These are phyloP conservation scores for Echeneis naucrates DNA, from an alignment of 2,797 vertebrate species.

Conservation along the genomic window DNA sequence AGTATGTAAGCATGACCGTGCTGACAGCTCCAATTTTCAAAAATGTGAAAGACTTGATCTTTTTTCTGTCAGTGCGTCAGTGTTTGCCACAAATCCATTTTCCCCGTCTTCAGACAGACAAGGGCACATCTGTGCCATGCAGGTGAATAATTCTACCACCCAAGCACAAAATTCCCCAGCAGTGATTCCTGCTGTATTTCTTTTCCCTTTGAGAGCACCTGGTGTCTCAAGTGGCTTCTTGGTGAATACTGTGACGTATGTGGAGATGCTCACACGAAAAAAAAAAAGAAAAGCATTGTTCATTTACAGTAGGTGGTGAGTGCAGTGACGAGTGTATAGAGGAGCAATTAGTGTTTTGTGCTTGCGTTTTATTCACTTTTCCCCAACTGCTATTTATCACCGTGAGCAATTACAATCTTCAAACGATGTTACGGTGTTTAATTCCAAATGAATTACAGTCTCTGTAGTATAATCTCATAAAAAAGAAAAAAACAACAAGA, in stretches of 20 bases:
- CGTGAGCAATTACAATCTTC: constrained; percentile 38
- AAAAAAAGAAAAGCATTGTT: not conserved
- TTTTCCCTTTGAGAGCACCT: constrained; percentile 11
- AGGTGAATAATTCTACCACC: not conserved
- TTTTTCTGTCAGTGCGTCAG: not conserved
- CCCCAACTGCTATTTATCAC: constrained; percentile 35
- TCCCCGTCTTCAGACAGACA: constrained; percentile 8
- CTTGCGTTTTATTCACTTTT: constrained; percentile 34
- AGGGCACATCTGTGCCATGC: constrained; percentile 10
- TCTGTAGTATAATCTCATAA: constrained; percentile 16
- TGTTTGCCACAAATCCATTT: constrained; percentile 6
- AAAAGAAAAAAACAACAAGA: not conserved
- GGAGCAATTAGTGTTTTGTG: constrained; percentile 41
- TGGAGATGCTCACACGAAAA: constrained; percentile 6
- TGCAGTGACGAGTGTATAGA: constrained; percentile 5
- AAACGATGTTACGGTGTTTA: constrained; percentile 22
- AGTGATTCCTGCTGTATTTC: constrained; percentile 1
- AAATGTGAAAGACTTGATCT: constrained; percentile 7
- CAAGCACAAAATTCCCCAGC: not conserved
- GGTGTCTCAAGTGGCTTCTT: constrained; percentile 8
- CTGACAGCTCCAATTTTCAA: constrained; percentile 14
- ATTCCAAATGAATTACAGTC: constrained; percentile 36
- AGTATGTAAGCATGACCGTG: not conserved
- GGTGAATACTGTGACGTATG: not conserved
- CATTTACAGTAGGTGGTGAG: constrained; percentile 13